Evolutionary conservation across 2,888 invertebrate genomes (phyloP).

Genomic region (Formica aserva): DNA sequence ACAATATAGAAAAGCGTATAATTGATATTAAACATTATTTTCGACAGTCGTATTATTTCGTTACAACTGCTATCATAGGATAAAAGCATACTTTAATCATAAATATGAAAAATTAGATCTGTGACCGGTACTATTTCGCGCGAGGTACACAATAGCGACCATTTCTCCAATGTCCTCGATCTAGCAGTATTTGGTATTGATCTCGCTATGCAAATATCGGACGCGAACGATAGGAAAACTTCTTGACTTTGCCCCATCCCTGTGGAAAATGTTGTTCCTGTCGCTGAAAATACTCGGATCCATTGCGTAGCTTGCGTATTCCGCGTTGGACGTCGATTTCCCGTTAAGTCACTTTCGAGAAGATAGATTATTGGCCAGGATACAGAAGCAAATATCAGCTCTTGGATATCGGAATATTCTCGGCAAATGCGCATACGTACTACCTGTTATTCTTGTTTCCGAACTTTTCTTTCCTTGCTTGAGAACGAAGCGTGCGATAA

Average conservation of each 20-base stretch:
- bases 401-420: constrained; percentile 57
- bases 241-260: constrained; percentile 48
- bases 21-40: constrained; percentile 8
- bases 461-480: not conserved
- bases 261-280: constrained; percentile 42
- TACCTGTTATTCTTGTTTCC: constrained; percentile 28
- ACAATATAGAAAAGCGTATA: not conserved
- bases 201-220: constrained; percentile 58
- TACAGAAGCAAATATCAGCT: constrained; percentile 47
- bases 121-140: constrained; percentile 1
- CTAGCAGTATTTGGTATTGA: constrained; percentile 50
- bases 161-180: constrained; percentile 28
- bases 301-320: constrained; percentile 47
- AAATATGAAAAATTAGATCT: constrained; percentile 3
- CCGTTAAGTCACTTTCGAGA: constrained; percentile 55
- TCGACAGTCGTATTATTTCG: not conserved
- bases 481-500: not conserved
- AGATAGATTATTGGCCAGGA: constrained; percentile 58
- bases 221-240: constrained; percentile 46
- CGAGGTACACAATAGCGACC: not conserved
- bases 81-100: not conserved
- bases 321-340: constrained; percentile 51
- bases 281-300: constrained; percentile 56
- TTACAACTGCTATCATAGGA: not conserved
- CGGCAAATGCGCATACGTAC: constrained; percentile 63